Conservation (phyloP, 2,797 vertebrate genomes). For the Eulemur coronatus region DNA sequence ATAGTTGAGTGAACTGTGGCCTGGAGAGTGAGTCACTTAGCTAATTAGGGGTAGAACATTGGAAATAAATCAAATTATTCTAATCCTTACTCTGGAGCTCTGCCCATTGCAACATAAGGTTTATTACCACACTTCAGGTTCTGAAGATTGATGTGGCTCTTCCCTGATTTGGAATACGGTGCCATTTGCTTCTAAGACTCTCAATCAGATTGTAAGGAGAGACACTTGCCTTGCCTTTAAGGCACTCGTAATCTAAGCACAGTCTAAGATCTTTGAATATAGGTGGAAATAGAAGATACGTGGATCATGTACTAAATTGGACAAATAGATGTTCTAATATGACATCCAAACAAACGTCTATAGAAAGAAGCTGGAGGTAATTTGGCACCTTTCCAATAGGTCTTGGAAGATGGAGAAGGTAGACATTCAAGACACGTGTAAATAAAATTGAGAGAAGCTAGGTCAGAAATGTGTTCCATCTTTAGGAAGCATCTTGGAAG, state of each 20-base stretch:
- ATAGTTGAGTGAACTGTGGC: not conserved
- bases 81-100: not conserved
- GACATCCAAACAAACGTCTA: not conserved
- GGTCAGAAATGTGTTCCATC: not conserved
- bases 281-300: not conserved
- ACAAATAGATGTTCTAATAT: not conserved
- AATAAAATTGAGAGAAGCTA: not conserved
- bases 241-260: not conserved
- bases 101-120: not conserved
- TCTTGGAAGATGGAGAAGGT: not conserved
- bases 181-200: not conserved
- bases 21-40: not conserved
- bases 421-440: not conserved
- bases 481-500: rapidly evolving
- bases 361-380: not conserved
- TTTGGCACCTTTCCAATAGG: not conserved
- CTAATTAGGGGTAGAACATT: not conserved
- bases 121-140: not conserved
- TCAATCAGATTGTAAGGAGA: not conserved
- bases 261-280: not conserved
- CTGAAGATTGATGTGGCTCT: not conserved
- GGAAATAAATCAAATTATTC: not conserved
- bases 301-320: not conserved
- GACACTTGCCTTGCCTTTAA: not conserved
- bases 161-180: not conserved